Base-by-base conservation (phyloP, 2,888 invertebrate species). In the Tetranychus piercei region DNA sequence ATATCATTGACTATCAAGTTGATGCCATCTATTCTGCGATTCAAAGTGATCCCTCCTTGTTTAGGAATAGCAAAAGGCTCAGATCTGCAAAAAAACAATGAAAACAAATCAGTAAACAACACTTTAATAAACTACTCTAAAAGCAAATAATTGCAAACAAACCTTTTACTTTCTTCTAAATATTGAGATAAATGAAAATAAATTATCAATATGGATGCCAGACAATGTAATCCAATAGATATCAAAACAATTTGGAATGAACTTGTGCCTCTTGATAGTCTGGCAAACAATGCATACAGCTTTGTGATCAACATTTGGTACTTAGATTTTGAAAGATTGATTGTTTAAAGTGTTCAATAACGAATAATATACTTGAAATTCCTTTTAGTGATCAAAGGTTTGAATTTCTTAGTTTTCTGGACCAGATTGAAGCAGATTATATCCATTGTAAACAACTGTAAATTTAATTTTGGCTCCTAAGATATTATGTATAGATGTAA, bases 161-260 rank as follows among this genome's bases (percentile, higher is more conserved):
- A 55, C 55, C 55, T 55, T 74, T 6, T 20, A 55, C 9, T 70
- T 64, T 72, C 73, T 11, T 75, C 77, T 44, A 77, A 76, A 67
- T 76, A 78, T 73, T 76, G 78, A 8, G 74, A 45, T 11, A 78
- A 73, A 75, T 77, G 77, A 67, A 77, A 69, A 66, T 78, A 77
- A 45, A 78, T 77, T 66, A 78, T 76, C 20, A 77, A 66, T 34
- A 78, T 77, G 1, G 78, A 78, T 18, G 76, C 69, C 15, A 77
- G 71, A 43, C 76, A 78, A 75, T 78, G 78, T 22, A 78, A 75
- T 44, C 76, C 74, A 67, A 78, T 78, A 34, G 78, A 75, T 55
- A 77, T 75, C 1, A 78, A 64, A 66, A 78, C 76, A n/a, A 78
- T 78, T 73, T 78, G 78, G 34, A 78, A 76, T 18, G 78, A 75